phyloP scores from a whole-genome alignment of 1,140 invertebrate genomes.

The Odontomachus brunneus region DNA sequence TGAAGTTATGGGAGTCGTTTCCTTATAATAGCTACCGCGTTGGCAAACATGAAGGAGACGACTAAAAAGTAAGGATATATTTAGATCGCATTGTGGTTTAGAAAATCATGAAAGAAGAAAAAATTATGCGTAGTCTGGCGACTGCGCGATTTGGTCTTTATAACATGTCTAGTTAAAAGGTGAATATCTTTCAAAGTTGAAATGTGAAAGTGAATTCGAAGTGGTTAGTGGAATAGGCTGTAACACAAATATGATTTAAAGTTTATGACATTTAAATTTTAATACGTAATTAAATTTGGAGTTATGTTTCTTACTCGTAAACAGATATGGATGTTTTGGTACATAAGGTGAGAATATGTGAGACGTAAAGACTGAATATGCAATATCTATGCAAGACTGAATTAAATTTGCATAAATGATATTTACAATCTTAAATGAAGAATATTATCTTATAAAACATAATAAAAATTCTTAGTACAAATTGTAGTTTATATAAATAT shows the following conservation, averaged over 20 bases:
- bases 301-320: neutral
- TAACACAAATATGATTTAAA: neutral
- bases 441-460: neutral
- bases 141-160: neutral
- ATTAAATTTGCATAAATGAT: neutral
- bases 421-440: slow-evolving; percentile 17
- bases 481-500: too few species aligned
- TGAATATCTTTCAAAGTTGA: neutral
- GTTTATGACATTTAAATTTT: neutral
- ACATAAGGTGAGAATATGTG: neutral
- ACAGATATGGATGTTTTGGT: neutral
- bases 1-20: neutral
- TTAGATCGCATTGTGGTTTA: neutral
- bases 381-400: too few species aligned
- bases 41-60: neutral
- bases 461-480: neutral
- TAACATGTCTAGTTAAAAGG: neutral
- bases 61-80: neutral
- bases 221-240: neutral
- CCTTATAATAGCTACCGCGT: slow-evolving; percentile 31
- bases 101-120: neutral
- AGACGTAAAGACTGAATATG: neutral
- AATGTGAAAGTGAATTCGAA: neutral
- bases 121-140: neutral
- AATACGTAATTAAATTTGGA: neutral